phyloP scores from a whole-genome alignment of 2,888 invertebrate genomes.

The Archaeoteleia sp. region DNA sequence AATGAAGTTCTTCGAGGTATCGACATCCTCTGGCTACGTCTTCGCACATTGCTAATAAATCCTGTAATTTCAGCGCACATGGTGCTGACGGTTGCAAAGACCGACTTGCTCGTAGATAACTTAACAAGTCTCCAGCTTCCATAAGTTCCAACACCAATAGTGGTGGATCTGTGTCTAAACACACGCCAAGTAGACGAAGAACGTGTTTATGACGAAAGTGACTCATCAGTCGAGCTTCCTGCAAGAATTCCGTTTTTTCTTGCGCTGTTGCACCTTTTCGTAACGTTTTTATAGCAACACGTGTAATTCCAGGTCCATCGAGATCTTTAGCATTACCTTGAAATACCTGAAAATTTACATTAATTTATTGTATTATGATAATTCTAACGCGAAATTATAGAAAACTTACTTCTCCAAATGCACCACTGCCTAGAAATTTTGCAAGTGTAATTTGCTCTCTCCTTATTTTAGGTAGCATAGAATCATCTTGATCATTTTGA shows the following conservation, averaged over 20 bases:
- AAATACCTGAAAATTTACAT: slow-evolving; percentile 81
- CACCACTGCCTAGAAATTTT: slow-evolving; percentile 95
- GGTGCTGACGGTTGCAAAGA: slow-evolving; percentile 79
- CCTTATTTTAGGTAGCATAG: slow-evolving; percentile 88
- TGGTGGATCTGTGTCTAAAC: slow-evolving; percentile 93
- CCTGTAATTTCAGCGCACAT: slow-evolving; percentile 84
- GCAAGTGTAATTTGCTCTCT: slow-evolving; percentile 90
- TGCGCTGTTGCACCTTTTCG: slow-evolving; percentile 93
- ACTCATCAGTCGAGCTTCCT: slow-evolving; percentile 97
- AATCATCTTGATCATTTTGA: slow-evolving; percentile 85
- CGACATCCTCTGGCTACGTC: slow-evolving; percentile 97
- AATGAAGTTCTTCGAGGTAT: slow-evolving; percentile 97
- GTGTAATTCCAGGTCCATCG: slow-evolving; percentile 78
- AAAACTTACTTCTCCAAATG: slow-evolving; percentile 89
- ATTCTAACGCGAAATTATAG: background rate
- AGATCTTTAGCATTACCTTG: slow-evolving; percentile 87
- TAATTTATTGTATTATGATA: no score
- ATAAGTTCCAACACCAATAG: slow-evolving; percentile 97
- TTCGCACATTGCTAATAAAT: slow-evolving; percentile 93
- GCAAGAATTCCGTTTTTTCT: slow-evolving; percentile 94
- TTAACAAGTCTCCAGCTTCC: slow-evolving; percentile 96
- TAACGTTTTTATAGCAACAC: slow-evolving; percentile 96
- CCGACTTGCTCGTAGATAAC: slow-evolving; percentile 89
- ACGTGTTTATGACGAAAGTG: slow-evolving; percentile 98
- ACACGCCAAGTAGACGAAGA: slow-evolving; percentile 93